Conservation (phyloP, 2,797 vertebrate genomes). For the Eutrigla gurnardus region DNA sequence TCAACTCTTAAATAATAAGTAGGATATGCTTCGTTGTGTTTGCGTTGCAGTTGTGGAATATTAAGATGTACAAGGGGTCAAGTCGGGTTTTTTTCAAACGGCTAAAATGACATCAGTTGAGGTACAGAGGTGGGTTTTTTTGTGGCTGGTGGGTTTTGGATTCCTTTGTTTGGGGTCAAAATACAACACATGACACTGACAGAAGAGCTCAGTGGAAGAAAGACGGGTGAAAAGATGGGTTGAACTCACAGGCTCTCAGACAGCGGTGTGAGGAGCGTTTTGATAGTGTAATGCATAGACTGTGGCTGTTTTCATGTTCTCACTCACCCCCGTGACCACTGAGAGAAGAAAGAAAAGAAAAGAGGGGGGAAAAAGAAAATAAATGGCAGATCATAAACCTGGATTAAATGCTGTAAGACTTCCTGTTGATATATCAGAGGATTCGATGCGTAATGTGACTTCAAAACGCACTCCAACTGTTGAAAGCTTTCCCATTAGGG, state of each 20-base stretch:
- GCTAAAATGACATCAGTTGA: constrained; percentile 35
- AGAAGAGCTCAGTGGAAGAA: constrained; percentile 30
- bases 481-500: not conserved
- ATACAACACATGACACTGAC: constrained; percentile 68
- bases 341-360: constrained; percentile 61
- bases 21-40: constrained; percentile 51
- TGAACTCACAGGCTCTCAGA: constrained; percentile 44
- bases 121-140: constrained; percentile 40
- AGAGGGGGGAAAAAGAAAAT: constrained; percentile 25
- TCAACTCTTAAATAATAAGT: constrained; percentile 71
- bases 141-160: constrained; percentile 17
- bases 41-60: constrained; percentile 44
- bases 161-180: constrained; percentile 31
- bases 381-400: constrained; percentile 44
- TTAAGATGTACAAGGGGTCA: constrained; percentile 56
- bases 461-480: constrained; percentile 8
- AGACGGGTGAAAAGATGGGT: constrained; percentile 15
- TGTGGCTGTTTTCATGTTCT: constrained; percentile 63
- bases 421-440: constrained; percentile 8
- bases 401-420: constrained; percentile 10
- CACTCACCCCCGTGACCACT: constrained; percentile 81
- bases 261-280: constrained; percentile 42
- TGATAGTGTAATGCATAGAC: constrained; percentile 73
- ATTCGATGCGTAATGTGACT: constrained; percentile 18
- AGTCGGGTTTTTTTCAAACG: constrained; percentile 7